Base-by-base conservation (phyloP, 2,797 vertebrate genomes). In the Triplophysa yarkandensis region DNA sequence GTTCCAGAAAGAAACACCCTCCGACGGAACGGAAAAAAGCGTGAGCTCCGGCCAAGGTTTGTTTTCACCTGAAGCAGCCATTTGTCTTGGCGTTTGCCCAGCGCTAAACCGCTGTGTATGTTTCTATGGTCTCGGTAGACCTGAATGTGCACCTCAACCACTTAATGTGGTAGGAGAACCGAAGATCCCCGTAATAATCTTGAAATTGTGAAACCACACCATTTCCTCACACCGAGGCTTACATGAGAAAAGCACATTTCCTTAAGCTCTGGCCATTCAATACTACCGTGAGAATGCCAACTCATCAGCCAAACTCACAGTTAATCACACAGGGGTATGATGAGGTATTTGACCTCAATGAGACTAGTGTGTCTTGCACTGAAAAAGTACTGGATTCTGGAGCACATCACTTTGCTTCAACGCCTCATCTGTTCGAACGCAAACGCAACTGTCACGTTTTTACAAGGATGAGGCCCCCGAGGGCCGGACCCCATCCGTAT, bases 21-120 rank as follows among this genome's bases (percentile, higher is more conserved):
- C 54, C 11, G 28, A 77, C 73, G 61, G 61, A 82, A 80, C 52
- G 79, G 67, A 72, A 83, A 85, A 75, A 84, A 84, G 70, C 72
- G 39, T 28, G 13, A 87, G 77, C 83, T 80, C 81, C 82, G 85
- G 83, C 89, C 83, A 87, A 76, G 79, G 88, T 92, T 92, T 90
- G 87, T 91, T 92, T 91, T 91, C 87, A 93, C 91, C 91, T 92
- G 91, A 90, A 91, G 89, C 86, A 90, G 88, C 88, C 88, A 88
- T 92, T 92, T 92, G 84, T 92, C 88, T 93, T 92, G 92, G 91
- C 90, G 66, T 69, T 74, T 83, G 77, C 82, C 91, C 91, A 92
- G 86, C 75, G 76, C 86, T 88, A 90, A 91, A 90, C 90, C 89
- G 85, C 89, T 89, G 89, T 92, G 89, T 92, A 90, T 92, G 86